phyloP scores from a whole-genome alignment of 2,888 invertebrate species.

The Rhamphomyia laevipes region DNA sequence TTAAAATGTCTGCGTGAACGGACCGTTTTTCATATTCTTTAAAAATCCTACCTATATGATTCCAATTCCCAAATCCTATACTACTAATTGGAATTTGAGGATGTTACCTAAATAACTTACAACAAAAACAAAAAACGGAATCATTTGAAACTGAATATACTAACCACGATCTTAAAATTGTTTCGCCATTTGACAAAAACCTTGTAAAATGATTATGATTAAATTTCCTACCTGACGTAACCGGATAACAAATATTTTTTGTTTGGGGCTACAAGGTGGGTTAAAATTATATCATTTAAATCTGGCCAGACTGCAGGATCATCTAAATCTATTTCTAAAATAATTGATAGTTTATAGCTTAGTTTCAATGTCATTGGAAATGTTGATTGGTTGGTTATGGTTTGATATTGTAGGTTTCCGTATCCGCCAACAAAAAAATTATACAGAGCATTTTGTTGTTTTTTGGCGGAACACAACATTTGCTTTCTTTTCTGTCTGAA shows the following conservation, averaged over 20 bases:
- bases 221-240: conserved; percentile 4
- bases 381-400: no score
- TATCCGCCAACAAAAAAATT: no score
- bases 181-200: conserved; percentile 6
- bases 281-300: not conserved
- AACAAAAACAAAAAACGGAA: not conserved
- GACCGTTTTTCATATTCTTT: conserved; percentile 2
- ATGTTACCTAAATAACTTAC: conserved; percentile 3
- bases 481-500: no score
- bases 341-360: not conserved
- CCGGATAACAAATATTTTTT: not conserved
- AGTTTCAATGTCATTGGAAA: no score
- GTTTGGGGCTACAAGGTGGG: not conserved
- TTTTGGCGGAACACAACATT: no score
- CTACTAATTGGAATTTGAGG: not conserved
- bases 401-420: no score
- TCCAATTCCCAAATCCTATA: conserved; percentile 6
- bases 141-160: conserved; percentile 2
- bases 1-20: conserved; percentile 3
- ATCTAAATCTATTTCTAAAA: not conserved
- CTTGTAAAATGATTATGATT: conserved; percentile 2
- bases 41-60: conserved; percentile 8
- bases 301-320: not conserved
- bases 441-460: no score
- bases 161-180: conserved; percentile 4